Evolutionary conservation across 2,113 vertebrate species (phyloP).

Genomic region (Daphoenositta chrysoptera): DNA sequence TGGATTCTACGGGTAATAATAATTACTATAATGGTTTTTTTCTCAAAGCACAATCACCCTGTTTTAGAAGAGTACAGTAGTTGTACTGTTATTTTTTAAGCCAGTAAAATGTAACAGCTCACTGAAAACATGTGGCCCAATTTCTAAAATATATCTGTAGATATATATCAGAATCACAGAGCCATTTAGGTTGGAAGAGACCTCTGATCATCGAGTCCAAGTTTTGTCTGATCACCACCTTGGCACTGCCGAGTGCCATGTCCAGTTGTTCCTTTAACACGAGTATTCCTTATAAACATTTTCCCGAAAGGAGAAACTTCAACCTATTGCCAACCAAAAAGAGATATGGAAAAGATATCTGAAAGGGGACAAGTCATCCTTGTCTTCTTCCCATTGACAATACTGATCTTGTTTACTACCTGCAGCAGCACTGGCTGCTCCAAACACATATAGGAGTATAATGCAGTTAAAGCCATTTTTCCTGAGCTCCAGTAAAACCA

Average conservation of each 20-base stretch:
- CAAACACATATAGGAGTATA: not conserved
- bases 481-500: not conserved
- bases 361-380: not conserved
- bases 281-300: not conserved
- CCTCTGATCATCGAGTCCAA: rapidly evolving
- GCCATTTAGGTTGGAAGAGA: not conserved
- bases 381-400: not conserved
- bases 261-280: not conserved
- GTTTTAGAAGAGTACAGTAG: not conserved
- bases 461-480: not conserved
- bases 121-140: rapidly evolving
- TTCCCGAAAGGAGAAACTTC: not conserved
- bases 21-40: not conserved
- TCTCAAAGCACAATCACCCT: not conserved
- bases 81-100: not conserved
- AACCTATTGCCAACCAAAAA: not conserved
- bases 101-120: not conserved
- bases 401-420: not conserved
- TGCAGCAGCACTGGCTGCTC: not conserved
- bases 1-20: not conserved
- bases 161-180: not conserved
- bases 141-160: not conserved
- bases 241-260: rapidly evolving
- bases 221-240: not conserved
- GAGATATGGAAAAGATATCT: not conserved